Conservation (phyloP, 2,797 vertebrate species). For the Chelon labrosus region DNA sequence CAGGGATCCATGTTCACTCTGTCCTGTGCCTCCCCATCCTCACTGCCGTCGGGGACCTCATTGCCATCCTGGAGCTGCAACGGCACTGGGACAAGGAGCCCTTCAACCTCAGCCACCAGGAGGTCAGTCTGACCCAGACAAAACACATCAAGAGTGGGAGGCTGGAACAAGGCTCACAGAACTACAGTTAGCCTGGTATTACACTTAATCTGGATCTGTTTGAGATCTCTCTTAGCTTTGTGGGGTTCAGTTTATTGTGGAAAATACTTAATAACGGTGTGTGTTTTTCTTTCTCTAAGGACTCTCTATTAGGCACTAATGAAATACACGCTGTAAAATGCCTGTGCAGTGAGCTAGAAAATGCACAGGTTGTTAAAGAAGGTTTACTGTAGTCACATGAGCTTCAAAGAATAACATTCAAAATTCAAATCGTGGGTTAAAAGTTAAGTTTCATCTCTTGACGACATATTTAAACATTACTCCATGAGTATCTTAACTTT, state of each 20-base stretch:
- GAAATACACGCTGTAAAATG: constrained; percentile 25
- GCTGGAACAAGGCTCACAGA: constrained; percentile 61
- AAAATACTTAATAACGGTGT: constrained; percentile 14
- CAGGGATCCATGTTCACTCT: constrained; percentile 95
- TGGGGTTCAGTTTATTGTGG: constrained; percentile 33
- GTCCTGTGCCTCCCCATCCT: constrained; percentile 98
- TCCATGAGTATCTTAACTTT: background rate
- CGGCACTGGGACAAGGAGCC: constrained; percentile 94
- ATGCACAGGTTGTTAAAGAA: background rate
- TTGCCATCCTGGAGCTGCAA: constrained; percentile 96
- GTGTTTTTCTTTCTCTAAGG: constrained; percentile 7
- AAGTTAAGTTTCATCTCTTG: background rate
- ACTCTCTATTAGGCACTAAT: background rate
- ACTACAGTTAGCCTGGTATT: constrained; percentile 63
- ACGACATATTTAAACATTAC: background rate
- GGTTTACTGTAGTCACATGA: background rate
- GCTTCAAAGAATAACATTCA: background rate
- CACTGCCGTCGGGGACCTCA: constrained; percentile 96
- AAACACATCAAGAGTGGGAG: constrained; percentile 49
- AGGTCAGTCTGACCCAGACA: constrained; percentile 86
- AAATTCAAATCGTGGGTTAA: background rate
- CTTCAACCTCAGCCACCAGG: constrained; percentile 95
- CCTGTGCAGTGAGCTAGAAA: constrained; percentile 15
- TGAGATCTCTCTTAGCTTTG: constrained; percentile 42
- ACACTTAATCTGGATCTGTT: constrained; percentile 63